These are phyloP conservation scores for Pristionchus japonicus DNA, from an alignment of 2,888 invertebrate genomes.

Conservation along the genomic window DNA sequence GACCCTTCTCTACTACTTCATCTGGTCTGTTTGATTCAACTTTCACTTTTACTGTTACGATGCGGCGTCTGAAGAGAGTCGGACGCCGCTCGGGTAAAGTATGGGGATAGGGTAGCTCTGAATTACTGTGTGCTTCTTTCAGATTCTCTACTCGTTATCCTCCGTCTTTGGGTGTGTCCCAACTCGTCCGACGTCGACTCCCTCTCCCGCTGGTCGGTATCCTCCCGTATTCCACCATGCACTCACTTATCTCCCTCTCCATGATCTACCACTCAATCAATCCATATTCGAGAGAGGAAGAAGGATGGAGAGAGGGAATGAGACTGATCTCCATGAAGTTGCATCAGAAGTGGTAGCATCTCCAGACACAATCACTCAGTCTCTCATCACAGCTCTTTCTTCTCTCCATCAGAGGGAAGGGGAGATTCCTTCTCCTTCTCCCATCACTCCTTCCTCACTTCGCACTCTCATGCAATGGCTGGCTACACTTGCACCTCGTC, in stretches of 20 bases:
- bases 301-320: not conserved
- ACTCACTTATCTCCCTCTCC: not conserved
- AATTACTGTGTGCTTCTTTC: not conserved
- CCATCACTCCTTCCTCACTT: not conserved
- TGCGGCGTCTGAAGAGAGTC: not conserved
- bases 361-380: not conserved
- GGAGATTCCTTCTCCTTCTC: not conserved
- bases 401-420: not conserved
- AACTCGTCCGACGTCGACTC: not conserved
- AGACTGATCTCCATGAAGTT: not conserved
- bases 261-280: not conserved
- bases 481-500: not conserved
- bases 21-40: not conserved
- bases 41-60: not conserved
- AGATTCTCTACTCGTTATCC: not conserved
- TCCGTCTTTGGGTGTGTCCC: constrained; percentile 34
- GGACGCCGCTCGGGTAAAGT: not conserved
- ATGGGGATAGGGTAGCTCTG: not conserved
- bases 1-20: not conserved
- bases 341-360: not conserved
- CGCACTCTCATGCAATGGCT: constrained; percentile 30
- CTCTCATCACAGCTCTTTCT: not conserved
- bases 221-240: not conserved
- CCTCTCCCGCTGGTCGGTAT: not conserved
- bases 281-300: not conserved